These are phyloP conservation scores for Scaptomyza parva DNA, from an alignment of 2,888 invertebrate species.

Conservation along the genomic window DNA sequence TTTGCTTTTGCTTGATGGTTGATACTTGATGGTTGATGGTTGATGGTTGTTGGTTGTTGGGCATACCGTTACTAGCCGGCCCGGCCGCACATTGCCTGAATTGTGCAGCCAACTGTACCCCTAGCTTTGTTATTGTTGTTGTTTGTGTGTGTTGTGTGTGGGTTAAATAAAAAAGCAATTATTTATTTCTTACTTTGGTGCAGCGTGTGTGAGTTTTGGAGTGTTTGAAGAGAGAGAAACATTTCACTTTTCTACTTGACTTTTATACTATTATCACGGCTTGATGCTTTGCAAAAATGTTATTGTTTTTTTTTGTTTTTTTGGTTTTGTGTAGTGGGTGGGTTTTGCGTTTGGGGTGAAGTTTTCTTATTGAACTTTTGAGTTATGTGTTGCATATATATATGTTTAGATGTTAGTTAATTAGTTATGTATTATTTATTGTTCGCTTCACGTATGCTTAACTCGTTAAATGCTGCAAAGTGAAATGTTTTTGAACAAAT, in stretches of 20 bases:
- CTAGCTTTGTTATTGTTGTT: background rate
- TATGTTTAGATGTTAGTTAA: slow-evolving; percentile 21
- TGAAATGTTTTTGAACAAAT: background rate
- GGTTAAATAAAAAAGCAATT: slow-evolving; percentile 49
- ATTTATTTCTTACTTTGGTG: slow-evolving; percentile 46
- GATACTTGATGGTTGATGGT: background rate
- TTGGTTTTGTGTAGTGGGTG: slow-evolving; percentile 19
- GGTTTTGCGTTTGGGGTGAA: slow-evolving; percentile 18
- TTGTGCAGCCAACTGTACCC: slow-evolving; percentile 57
- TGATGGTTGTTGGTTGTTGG: background rate
- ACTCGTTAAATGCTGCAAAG: slow-evolving; percentile 36
- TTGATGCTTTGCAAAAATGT: slow-evolving; percentile 63
- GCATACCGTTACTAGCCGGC: background rate
- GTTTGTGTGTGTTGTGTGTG: slow-evolving; percentile 14
- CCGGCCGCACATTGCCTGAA: slow-evolving; percentile 27
- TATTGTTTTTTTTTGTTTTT: slow-evolving; percentile 11
- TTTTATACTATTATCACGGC: slow-evolving; percentile 36
- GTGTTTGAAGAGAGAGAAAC: slow-evolving; percentile 36
- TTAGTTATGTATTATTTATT: slow-evolving; percentile 31
- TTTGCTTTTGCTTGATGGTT: slow-evolving; percentile 13
- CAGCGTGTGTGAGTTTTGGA: too few relatives aligned
- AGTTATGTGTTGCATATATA: slow-evolving; percentile 32
- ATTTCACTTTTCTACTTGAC: slow-evolving; percentile 68
- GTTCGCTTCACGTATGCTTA: slow-evolving; percentile 2
- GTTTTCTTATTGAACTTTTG: slow-evolving; percentile 50